Conservation (phyloP, 2,113 vertebrate genomes). For the Manacus vitellinus region DNA sequence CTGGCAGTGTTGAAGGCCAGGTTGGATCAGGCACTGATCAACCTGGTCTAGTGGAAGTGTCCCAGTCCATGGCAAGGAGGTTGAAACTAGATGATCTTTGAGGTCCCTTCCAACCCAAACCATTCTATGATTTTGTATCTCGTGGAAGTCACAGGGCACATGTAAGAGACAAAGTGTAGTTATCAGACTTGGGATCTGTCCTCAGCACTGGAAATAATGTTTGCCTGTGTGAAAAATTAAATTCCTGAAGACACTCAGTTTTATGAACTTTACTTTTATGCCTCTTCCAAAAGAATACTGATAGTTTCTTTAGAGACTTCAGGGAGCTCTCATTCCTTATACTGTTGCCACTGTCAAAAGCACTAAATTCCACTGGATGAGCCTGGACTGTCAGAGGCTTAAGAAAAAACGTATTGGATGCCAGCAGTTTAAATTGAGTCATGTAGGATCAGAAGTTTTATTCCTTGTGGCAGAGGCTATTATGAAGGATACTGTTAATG, state of each 20-base stretch:
- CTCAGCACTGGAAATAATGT: background rate
- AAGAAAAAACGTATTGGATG: background rate
- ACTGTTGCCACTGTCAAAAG: background rate
- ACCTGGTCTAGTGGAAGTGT: background rate
- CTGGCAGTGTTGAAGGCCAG: background rate
- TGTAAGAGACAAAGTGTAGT: background rate
- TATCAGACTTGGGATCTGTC: background rate
- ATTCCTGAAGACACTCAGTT: background rate
- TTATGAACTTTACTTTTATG: background rate
- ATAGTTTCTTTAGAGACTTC: background rate
- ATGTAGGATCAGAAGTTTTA: background rate
- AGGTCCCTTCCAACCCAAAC: background rate
- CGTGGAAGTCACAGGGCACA: background rate
- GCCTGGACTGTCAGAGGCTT: background rate
- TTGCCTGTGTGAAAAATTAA: background rate
- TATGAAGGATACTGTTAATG: background rate
- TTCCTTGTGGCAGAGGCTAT: background rate
- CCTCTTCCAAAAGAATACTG: background rate
- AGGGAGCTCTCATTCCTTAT: background rate
- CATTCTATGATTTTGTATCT: background rate
- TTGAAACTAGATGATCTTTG: background rate
- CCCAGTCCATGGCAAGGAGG: background rate
- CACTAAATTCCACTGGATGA: background rate
- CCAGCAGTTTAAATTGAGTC: background rate
- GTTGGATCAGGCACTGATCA: background rate